Percentiles rank a stretch among this genome's conserved stretches.
These are phyloP conservation scores for Echiichthys vipera DNA, from an alignment of 2,797 vertebrate genomes.

Conservation along the genomic window DNA sequence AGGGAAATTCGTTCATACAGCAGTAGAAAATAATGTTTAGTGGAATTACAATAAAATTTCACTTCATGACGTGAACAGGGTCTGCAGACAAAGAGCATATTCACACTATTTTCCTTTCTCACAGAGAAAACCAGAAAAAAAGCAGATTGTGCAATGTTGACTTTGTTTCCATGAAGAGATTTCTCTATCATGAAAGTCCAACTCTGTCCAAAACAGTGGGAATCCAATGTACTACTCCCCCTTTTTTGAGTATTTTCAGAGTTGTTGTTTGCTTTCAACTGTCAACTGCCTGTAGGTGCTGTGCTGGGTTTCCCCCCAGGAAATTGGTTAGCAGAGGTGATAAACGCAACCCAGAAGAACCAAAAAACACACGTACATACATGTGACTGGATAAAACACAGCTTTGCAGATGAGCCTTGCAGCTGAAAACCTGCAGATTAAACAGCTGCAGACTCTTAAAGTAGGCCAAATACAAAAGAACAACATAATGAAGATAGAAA, in stretches of 20 bases:
- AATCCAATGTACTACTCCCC: background rate
- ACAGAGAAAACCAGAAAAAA: conserved; percentile 6
- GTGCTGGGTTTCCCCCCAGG: conserved; percentile 24
- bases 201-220: background rate
- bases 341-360: background rate
- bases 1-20: background rate
- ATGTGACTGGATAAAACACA: background rate
- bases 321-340: conserved; percentile 11
- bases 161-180: background rate
- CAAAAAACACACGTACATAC: no score
- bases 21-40: background rate
- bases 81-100: background rate
- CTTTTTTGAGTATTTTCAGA: background rate
- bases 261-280: background rate
- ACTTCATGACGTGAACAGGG: background rate
- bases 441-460: background rate
- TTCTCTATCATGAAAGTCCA: background rate
- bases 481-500: background rate
- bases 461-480: background rate
- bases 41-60: background rate
- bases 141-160: conserved; percentile 11
- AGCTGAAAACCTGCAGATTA: background rate
- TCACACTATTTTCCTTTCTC: background rate
- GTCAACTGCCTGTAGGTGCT: background rate
- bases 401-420: background rate